phyloP scores from a whole-genome alignment of 2,113 vertebrate genomes.

The Limanda limanda region DNA sequence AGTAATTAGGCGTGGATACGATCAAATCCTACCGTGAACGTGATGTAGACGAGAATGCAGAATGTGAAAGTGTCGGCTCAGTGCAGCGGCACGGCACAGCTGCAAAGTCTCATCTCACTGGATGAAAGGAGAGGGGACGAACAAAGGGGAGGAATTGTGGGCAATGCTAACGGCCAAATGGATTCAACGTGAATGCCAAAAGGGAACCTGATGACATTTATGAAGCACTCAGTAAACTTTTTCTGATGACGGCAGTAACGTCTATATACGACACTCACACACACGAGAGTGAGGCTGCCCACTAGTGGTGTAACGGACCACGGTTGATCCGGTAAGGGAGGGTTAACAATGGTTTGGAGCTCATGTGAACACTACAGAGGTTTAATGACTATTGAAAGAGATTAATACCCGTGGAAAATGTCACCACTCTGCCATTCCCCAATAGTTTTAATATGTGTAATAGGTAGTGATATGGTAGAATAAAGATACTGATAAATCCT shows the following conservation, averaged over 20 bases:
- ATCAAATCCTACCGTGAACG: neutral
- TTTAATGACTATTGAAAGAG: too few relatives aligned
- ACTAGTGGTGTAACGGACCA: neutral
- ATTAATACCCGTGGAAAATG: too few relatives aligned
- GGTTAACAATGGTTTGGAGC: too few relatives aligned
- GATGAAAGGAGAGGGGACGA: neutral
- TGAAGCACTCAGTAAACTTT: neutral
- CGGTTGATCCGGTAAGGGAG: neutral
- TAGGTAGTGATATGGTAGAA: too few relatives aligned
- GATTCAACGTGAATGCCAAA: neutral
- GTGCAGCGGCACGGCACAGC: neutral
- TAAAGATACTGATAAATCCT: too few relatives aligned
- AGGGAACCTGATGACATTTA: neutral
- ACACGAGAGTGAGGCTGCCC: neutral
- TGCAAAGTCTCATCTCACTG: neutral
- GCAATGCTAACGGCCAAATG: neutral
- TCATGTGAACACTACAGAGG: too few relatives aligned
- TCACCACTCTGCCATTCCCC: too few relatives aligned
- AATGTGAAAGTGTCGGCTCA: neutral
- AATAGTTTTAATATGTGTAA: too few relatives aligned
- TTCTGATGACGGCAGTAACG: neutral
- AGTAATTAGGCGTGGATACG: neutral
- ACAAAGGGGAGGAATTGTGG: neutral
- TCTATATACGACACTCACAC: neutral
- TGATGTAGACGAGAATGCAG: neutral